phyloP scores from a whole-genome alignment of 2,888 invertebrate genomes.

The Stenotaenia linearis region DNA sequence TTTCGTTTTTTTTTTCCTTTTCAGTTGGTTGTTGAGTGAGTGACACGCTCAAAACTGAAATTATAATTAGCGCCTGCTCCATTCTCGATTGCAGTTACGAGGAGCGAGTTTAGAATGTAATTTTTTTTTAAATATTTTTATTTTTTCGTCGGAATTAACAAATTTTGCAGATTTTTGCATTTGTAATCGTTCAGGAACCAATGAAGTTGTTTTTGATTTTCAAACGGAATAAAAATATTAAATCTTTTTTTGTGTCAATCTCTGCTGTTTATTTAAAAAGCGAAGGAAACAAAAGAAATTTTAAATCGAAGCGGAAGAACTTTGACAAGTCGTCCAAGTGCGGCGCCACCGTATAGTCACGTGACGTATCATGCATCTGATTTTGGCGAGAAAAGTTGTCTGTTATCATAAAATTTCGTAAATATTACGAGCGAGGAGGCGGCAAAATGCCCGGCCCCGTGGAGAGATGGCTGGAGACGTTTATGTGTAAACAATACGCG shows the following conservation, averaged over 20 bases:
- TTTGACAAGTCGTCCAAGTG: not conserved
- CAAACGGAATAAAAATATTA: not conserved
- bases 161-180: not conserved
- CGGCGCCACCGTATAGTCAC: not conserved
- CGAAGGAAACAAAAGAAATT: not conserved
- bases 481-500: constrained; percentile 36
- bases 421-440: not conserved
- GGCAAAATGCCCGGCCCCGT: constrained; percentile 35
- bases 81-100: too few species aligned
- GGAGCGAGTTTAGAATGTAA: too few species aligned
- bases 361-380: constrained; percentile 31
- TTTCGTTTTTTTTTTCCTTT: not conserved
- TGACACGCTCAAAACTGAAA: not conserved
- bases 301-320: not conserved
- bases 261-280: too few species aligned
- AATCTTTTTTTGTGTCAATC: not conserved
- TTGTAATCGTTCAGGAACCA: not conserved
- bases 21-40: not conserved
- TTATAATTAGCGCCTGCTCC: not conserved
- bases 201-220: not conserved
- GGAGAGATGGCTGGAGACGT: constrained; percentile 35
- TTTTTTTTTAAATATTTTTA: too few species aligned
- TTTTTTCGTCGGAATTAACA: too few species aligned
- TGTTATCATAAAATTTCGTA: constrained; percentile 12
- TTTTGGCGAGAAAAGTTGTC: constrained; percentile 14